These are phyloP conservation scores for Philereme transversata DNA, from an alignment of 2,888 invertebrate genomes.

Conservation along the genomic window DNA sequence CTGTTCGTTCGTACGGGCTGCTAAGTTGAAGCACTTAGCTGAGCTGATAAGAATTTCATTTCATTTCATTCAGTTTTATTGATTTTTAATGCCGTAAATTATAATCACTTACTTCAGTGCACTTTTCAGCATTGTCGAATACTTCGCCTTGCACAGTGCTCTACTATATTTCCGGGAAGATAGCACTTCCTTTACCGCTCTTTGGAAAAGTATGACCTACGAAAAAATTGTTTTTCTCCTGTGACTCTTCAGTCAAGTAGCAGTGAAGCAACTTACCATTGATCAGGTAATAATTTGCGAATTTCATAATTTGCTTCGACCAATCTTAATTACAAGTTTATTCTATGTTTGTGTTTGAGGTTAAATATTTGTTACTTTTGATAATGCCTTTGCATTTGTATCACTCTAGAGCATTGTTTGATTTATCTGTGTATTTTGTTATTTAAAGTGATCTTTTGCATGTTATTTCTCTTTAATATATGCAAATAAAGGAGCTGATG, in stretches of 20 bases:
- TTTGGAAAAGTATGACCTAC: background rate
- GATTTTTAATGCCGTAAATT: slow-evolving; percentile 30
- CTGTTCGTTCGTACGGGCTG: background rate
- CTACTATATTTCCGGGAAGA: background rate
- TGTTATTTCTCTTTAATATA: too few species aligned
- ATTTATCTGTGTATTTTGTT: too few species aligned
- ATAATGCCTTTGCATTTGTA: background rate
- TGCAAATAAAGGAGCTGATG: too few species aligned
- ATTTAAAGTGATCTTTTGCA: too few species aligned
- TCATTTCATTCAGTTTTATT: slow-evolving; percentile 29
- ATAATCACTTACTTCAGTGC: slow-evolving; percentile 9
- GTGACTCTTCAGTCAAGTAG: slow-evolving; percentile 4
- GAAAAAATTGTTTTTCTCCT: slow-evolving; percentile 5
- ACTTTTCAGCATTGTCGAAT: slow-evolving; percentile 6
- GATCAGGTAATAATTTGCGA: slow-evolving; percentile 6
- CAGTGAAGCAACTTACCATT: slow-evolving; percentile 7
- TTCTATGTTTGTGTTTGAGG: background rate
- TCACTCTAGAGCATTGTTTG: too few species aligned
- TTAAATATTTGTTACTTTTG: background rate
- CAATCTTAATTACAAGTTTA: background rate
- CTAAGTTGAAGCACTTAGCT: background rate
- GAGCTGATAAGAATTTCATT: slow-evolving; percentile 9
- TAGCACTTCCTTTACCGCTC: background rate
- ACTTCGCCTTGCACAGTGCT: slow-evolving; percentile 6
- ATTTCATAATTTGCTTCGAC: background rate